phyloP scores from a whole-genome alignment of 2,797 vertebrate species.

The Bradypus variegatus region DNA sequence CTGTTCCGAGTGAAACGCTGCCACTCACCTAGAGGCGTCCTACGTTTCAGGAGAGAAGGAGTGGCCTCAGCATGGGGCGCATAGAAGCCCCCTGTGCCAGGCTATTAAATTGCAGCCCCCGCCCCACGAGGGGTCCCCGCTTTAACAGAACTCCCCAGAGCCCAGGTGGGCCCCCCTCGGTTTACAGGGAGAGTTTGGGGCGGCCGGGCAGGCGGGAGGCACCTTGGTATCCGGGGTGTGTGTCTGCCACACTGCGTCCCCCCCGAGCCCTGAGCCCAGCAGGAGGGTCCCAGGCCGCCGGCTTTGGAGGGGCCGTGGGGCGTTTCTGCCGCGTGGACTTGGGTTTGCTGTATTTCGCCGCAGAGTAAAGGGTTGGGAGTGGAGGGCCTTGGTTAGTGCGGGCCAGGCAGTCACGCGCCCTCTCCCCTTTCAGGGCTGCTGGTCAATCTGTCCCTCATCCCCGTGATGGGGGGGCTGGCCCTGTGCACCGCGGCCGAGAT shows the following conservation, averaged over 20 bases:
- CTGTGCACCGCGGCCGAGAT: constrained; percentile 92
- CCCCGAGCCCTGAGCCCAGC: no score
- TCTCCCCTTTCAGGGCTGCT: constrained; percentile 79
- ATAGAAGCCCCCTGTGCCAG: no score
- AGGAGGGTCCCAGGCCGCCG: no score
- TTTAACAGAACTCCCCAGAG: no score
- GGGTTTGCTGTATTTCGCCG: no score
- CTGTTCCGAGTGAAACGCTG: fast-evolving
- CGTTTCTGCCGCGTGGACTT: no score
- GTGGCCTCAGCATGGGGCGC: fast-evolving
- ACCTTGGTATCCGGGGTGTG: no score
- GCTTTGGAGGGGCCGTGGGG: no score
- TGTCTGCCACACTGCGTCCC: no score
- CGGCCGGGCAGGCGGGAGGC: neutral
- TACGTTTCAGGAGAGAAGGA: neutral
- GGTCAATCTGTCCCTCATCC: constrained; percentile 92
- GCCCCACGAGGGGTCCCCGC: neutral
- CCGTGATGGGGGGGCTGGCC: constrained; percentile 90
- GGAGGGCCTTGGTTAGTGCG: neutral
- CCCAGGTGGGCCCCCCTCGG: fast-evolving
- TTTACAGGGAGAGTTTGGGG: no score
- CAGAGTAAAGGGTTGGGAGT: no score
- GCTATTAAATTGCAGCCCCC: no score
- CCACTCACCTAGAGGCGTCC: fast-evolving
- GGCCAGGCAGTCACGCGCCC: fast-evolving